Percentiles rank a stretch among this genome's conserved stretches.
phyloP scores from a whole-genome alignment of 2,113 vertebrate species.

The Gasterosteus nipponicus region DNA sequence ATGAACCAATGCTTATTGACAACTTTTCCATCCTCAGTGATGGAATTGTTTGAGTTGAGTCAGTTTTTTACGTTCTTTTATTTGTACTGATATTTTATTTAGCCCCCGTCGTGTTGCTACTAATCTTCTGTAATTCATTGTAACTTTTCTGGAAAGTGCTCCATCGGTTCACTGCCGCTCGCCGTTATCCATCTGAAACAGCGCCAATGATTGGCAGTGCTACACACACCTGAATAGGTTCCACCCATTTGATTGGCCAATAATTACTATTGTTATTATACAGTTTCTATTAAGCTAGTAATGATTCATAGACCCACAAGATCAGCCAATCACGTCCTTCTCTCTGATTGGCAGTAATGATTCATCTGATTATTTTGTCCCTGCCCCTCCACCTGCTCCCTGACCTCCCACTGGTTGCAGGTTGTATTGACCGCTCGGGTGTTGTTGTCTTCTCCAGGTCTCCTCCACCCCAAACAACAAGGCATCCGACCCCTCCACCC shows the following conservation, averaged over 20 bases:
- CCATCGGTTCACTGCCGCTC: constrained; percentile 8
- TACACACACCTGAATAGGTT: not conserved
- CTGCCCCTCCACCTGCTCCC: constrained; percentile 12
- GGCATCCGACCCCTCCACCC: constrained; percentile 72
- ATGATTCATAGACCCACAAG: not conserved
- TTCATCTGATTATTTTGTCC: constrained; percentile 19
- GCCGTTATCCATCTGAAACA: constrained; percentile 3
- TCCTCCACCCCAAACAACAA: constrained; percentile 80
- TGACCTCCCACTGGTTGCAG: constrained; percentile 29
- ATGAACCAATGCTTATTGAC: constrained; percentile 9
- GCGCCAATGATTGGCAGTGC: not conserved
- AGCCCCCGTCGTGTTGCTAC: not conserved
- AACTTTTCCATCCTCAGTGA: constrained; percentile 22
- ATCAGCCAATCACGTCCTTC: not conserved
- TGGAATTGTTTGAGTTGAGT: not conserved
- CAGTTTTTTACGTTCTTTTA: constrained; percentile 4
- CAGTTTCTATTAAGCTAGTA: not conserved
- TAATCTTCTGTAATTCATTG: constrained; percentile 10
- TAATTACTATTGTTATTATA: not conserved
- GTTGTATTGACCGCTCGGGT: constrained; percentile 70
- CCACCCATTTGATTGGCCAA: not conserved
- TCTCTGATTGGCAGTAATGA: constrained; percentile 16
- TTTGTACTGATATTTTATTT: constrained; percentile 11
- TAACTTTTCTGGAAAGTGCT: constrained; percentile 17
- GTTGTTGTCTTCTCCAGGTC: constrained; percentile 79